Percentiles rank a stretch among this genome's conserved stretches.
Conservation (phyloP, 1,140 invertebrate genomes). For the Dolichoris vasculosae region DNA sequence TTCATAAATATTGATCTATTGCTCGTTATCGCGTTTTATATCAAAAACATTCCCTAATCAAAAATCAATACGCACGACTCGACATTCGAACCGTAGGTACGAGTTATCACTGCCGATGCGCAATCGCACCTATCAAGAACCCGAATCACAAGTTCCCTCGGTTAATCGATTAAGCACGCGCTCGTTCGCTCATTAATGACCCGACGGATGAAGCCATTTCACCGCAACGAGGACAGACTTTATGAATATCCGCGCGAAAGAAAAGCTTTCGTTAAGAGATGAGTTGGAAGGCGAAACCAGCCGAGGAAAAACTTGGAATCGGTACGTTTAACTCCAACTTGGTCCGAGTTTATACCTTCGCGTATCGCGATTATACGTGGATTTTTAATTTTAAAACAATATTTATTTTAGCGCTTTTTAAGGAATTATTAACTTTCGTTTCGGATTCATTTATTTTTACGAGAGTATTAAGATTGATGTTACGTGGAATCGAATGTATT, state of each 20-base stretch:
- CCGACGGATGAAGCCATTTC: slow-evolving; percentile 3
- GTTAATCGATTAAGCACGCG: slow-evolving; percentile 19
- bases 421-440: too few species aligned
- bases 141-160: slow-evolving; percentile 19
- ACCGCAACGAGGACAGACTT: not conserved
- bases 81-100: not conserved
- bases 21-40: not conserved
- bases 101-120: slow-evolving; percentile 14
- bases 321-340: too few species aligned
- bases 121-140: slow-evolving; percentile 10
- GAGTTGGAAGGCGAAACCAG: too few species aligned
- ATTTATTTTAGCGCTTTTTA: too few species aligned
- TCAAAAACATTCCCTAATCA: slow-evolving; percentile 7
- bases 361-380: too few species aligned
- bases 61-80: slow-evolving; percentile 5
- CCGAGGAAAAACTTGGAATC: too few species aligned
- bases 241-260: not conserved
- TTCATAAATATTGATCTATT: not conserved
- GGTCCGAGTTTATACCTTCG: too few species aligned
- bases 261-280: not conserved
- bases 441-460: too few species aligned
- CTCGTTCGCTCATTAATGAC: slow-evolving; percentile 6
- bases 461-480: too few species aligned
- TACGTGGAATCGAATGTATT: too few species aligned
- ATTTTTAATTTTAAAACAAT: too few species aligned